These are phyloP conservation scores for Chymomyza amoena DNA, from an alignment of 2,888 invertebrate species.

Conservation along the genomic window DNA sequence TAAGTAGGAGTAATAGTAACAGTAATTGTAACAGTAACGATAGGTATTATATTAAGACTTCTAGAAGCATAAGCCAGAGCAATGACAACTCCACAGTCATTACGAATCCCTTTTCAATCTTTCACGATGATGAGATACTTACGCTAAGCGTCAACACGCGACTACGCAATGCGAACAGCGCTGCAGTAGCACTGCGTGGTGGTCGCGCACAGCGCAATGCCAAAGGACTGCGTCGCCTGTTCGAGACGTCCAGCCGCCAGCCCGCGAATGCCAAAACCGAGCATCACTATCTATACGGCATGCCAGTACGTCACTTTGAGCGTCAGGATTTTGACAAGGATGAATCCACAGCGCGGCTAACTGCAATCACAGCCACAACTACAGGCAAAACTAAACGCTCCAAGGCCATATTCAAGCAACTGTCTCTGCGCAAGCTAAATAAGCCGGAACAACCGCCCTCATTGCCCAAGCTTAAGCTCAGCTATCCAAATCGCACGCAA, in stretches of 20 bases:
- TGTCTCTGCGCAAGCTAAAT: conserved; percentile 66
- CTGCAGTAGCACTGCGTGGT: conserved; percentile 13
- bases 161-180: conserved; percentile 56
- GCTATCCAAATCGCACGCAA: conserved; percentile 77
- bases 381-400: conserved; percentile 38
- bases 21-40: background rate
- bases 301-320: conserved; percentile 74
- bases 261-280: conserved; percentile 5
- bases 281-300: conserved; percentile 69
- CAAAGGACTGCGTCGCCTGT: conserved; percentile 63
- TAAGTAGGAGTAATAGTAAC: conserved; percentile 43
- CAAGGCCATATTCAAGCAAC: conserved; percentile 68
- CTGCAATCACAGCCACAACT: conserved; percentile 13
- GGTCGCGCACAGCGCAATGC: conserved; percentile 44
- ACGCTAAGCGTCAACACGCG: conserved; percentile 68
- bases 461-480: conserved; percentile 73
- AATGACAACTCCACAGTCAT: conserved; percentile 76
- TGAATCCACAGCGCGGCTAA: conserved; percentile 15
- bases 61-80: conserved; percentile 32
- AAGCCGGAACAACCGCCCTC: conserved; percentile 45
- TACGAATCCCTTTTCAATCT: conserved; percentile 78
- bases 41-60: conserved; percentile 55
- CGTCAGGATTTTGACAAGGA: conserved; percentile 69
- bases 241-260: conserved; percentile 43
- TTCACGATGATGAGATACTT: conserved; percentile 73